A percentile compares a stretch with the other conserved stretches of the same genome.
phyloP scores from a whole-genome alignment of 2,797 vertebrate species.

The Sarcophilus harrisii region DNA sequence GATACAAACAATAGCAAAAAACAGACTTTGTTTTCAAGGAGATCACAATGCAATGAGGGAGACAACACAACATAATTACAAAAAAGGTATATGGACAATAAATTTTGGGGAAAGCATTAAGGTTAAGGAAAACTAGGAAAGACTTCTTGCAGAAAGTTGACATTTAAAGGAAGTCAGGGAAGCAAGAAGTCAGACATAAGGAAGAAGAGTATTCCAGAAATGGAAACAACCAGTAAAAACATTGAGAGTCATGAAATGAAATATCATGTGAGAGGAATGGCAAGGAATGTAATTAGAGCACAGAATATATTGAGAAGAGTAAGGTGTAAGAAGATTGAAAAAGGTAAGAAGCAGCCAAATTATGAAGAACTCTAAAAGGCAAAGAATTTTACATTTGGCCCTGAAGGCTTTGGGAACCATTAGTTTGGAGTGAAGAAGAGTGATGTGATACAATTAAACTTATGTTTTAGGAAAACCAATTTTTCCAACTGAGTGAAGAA shows the following conservation, averaged over 20 bases:
- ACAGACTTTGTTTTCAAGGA: background rate
- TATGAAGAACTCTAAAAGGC: background rate
- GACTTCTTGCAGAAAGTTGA: background rate
- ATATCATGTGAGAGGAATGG: background rate
- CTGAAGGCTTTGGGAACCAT: background rate
- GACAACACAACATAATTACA: background rate
- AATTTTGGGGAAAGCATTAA: background rate
- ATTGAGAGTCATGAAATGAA: background rate
- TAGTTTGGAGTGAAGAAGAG: background rate
- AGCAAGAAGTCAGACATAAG: background rate
- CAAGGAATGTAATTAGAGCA: background rate
- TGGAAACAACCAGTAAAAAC: background rate
- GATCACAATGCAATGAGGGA: background rate
- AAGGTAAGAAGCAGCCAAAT: background rate
- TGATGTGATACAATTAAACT: background rate
- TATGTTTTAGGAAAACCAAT: background rate
- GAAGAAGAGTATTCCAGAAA: background rate
- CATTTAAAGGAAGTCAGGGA: background rate
- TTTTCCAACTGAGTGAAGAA: background rate
- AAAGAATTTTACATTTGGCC: background rate
- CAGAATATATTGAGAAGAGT: background rate
- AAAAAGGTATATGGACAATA: background rate
- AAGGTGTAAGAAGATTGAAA: background rate
- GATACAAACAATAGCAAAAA: background rate
- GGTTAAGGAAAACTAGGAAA: background rate